These are phyloP conservation scores for human (Homo sapiens) DNA, from an alignment of 2,113 vertebrate species.

Conservation along the genomic window DNA sequence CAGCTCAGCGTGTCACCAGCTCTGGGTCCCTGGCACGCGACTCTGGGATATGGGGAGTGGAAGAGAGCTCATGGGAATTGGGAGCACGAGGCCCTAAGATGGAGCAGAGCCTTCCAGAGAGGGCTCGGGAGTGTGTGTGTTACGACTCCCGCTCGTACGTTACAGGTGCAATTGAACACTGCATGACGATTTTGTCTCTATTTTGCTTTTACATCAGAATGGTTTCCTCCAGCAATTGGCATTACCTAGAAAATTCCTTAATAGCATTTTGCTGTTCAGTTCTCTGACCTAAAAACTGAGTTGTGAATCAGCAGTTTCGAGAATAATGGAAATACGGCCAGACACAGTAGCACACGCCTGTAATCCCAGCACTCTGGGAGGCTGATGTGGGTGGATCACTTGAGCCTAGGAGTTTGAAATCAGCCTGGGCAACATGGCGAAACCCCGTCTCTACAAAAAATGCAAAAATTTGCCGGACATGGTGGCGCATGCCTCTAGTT, in stretches of 20 bases:
- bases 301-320: slow-evolving; percentile 1
- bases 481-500: no score
- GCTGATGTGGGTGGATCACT: no score
- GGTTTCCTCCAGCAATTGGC: neutral
- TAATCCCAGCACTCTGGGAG: no score
- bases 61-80: neutral
- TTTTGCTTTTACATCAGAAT: neutral
- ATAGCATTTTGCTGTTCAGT: neutral
- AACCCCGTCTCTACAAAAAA: no score
- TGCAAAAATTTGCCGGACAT: no score
- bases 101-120: neutral
- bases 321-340: neutral
- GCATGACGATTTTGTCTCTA: rapidly evolving
- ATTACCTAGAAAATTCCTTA: neutral
- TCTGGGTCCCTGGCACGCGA: rapidly evolving
- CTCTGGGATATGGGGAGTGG: neutral
- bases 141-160: neutral
- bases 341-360: no score
- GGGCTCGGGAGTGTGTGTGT: no score
- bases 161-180: neutral
- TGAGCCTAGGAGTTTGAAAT: no score
- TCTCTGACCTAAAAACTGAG: neutral
- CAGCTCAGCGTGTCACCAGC: neutral
- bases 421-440: no score
- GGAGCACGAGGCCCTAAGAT: neutral